These are phyloP conservation scores for Pimephales promelas DNA, from an alignment of 2,113 vertebrate genomes.

Conservation along the genomic window DNA sequence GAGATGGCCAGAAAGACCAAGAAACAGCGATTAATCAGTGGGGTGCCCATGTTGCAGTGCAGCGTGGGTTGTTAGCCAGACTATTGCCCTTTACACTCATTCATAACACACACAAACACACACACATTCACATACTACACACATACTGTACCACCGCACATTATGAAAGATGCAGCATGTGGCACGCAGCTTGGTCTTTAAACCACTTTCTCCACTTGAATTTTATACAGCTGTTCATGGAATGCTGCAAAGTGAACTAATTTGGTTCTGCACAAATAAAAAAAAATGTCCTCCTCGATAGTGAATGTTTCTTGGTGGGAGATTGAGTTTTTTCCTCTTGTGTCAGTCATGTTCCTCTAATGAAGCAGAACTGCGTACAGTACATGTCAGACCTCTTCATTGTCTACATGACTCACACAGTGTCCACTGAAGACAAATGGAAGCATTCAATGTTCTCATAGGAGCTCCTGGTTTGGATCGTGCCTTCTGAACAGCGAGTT, in stretches of 20 bases:
- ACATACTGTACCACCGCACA: slow-evolving; percentile 16
- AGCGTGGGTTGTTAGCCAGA: slow-evolving; percentile 11
- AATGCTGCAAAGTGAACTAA: slow-evolving; percentile 5
- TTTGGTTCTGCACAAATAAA: not conserved
- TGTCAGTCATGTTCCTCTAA: slow-evolving; percentile 11
- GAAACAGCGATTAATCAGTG: slow-evolving; percentile 41
- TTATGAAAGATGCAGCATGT: not conserved
- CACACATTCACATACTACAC: slow-evolving; percentile 21
- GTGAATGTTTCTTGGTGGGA: not conserved
- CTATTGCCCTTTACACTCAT: not conserved
- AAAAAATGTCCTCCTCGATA: slow-evolving; percentile 6
- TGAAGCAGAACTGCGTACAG: not conserved
- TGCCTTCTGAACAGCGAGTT: not conserved
- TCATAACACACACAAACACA: slow-evolving; percentile 16
- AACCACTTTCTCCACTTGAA: slow-evolving; percentile 23
- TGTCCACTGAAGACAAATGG: slow-evolving; percentile 1
- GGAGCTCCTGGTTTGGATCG: not conserved
- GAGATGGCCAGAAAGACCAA: slow-evolving; percentile 23
- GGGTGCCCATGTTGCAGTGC: slow-evolving; percentile 40
- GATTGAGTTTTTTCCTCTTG: not conserved
- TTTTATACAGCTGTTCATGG: not conserved
- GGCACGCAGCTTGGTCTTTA: not conserved
- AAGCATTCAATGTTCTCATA: slow-evolving; percentile 1
- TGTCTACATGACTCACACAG: not conserved
- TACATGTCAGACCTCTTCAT: not conserved